Base-by-base conservation (phyloP, 1,140 invertebrate species). In the Trichonephila clavata region DNA sequence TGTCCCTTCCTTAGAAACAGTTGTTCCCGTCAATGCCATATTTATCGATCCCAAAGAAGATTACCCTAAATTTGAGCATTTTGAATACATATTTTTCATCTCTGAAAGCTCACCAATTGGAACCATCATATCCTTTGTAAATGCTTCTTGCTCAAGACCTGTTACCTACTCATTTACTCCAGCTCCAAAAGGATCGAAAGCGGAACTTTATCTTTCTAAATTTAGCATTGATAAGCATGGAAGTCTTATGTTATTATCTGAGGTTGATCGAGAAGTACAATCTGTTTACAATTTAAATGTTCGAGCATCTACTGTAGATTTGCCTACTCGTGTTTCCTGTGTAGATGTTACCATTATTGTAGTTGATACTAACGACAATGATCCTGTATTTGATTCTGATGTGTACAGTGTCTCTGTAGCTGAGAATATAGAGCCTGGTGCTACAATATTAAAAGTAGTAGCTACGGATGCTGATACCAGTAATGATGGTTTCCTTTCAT, bases 301-400 rank as follows among this genome's bases (percentile, higher is more conserved):
- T 5, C 96, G 97, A 21, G 98, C 98, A n/a, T 97, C 98, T 95
- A 98, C 98, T 1, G 96, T 84, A 86, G 91, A 90, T 24, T 60
- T 88, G 8, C 98, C 98, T 50, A 97, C 97, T 10, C 95, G 98
- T 7, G 97, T 97, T 24, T 97, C 97, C 0, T 96, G 98, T 83
- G 97, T 97, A n/a, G 97, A 97, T 95, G 97, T 99, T 92, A 96
- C 97, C 5, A 96, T 99, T 61, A 97, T 97, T 95, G 97, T 99
- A 43, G 96, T 98, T 80, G 98, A 99, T 95, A 97, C 98, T 94
- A 99, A 99, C 95, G 98, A 99, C 96, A 98, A 99, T 95, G 96
- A 97, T 43, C 98, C 98, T 0, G 96, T 97, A 93, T 99, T 99
- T 96, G 97, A 98, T 95, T 98, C 97, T 95, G 97, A 97, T 94